A percentile compares a stretch with the other conserved stretches of the same genome.
Conservation (phyloP, 2,888 invertebrate species). For the Notocelia uddmanniana region DNA sequence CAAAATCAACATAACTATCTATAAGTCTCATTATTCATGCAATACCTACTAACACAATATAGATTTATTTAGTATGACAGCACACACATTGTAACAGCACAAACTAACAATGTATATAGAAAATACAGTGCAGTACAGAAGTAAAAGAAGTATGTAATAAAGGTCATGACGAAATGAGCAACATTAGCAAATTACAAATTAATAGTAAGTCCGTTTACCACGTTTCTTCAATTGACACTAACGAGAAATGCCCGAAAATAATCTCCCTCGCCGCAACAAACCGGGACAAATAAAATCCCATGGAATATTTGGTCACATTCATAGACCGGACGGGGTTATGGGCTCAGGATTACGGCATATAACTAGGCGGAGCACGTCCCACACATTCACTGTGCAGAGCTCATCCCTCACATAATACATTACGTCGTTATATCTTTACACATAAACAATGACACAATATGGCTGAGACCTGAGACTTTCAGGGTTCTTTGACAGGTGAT, state of each 20-base stretch:
- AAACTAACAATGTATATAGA: too few species aligned
- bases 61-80: too few species aligned
- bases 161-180: too few species aligned
- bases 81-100: too few species aligned
- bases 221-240: background rate
- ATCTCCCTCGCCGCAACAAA: conserved; percentile 3
- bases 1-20: too few species aligned
- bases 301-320: conserved; percentile 49
- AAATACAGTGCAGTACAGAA: background rate
- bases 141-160: too few species aligned
- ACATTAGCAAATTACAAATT: background rate
- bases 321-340: conserved; percentile 24
- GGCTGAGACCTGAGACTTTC: background rate
- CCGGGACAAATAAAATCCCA: conserved; percentile 19
- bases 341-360: conserved; percentile 52
- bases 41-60: too few species aligned
- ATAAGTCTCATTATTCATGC: too few species aligned
- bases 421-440: conserved; percentile 36
- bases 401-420: conserved; percentile 52
- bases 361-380: conserved; percentile 61
- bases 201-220: background rate
- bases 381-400: conserved; percentile 59
- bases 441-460: conserved; percentile 44
- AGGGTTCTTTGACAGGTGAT: conserved; percentile 31
- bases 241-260: background rate